Conservation (phyloP, 2,797 vertebrate species). For the Esox masquinongy region DNA sequence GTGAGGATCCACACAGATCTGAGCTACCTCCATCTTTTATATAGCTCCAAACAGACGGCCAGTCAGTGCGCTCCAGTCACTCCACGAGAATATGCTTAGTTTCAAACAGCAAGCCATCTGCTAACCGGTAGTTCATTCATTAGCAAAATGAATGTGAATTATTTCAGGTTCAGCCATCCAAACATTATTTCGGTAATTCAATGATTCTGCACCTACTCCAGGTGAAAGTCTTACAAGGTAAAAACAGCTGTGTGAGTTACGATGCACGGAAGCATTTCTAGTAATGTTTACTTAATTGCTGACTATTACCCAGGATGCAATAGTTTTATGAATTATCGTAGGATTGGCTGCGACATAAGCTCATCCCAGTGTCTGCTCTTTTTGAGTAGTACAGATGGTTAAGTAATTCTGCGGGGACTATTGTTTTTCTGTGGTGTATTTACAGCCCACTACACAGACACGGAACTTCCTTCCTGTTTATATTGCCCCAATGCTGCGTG, state of each 20-base stretch:
- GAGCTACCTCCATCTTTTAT: not conserved
- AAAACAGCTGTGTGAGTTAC: slow-evolving; percentile 47
- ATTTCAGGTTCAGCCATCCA: slow-evolving; percentile 27
- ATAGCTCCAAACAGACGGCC: not conserved
- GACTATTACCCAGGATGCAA: not conserved
- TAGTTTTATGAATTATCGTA: not conserved
- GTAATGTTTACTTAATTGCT: not conserved
- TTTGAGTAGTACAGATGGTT: not conserved
- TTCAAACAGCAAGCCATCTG: slow-evolving; percentile 35
- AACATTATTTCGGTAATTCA: slow-evolving; percentile 13
- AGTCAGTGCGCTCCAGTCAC: not conserved
- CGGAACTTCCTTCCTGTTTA: slow-evolving; percentile 13
- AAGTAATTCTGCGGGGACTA: not conserved
- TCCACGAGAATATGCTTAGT: not conserved
- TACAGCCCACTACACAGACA: slow-evolving; percentile 1
- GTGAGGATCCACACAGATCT: not conserved
- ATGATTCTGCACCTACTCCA: slow-evolving; percentile 23
- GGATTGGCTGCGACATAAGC: not conserved
- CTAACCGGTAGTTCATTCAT: slow-evolving; percentile 35
- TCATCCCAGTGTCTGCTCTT: not conserved
- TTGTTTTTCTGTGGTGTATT: not conserved
- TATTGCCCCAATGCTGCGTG: not conserved
- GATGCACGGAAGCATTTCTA: slow-evolving; percentile 30
- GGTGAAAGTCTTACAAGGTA: slow-evolving; percentile 51
- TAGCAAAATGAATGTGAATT: slow-evolving; percentile 19